Percentiles rank a stretch among this genome's conserved stretches.
These are phyloP conservation scores for Darevskia mixta DNA, from an alignment of 2,797 vertebrate genomes.

Conservation along the genomic window DNA sequence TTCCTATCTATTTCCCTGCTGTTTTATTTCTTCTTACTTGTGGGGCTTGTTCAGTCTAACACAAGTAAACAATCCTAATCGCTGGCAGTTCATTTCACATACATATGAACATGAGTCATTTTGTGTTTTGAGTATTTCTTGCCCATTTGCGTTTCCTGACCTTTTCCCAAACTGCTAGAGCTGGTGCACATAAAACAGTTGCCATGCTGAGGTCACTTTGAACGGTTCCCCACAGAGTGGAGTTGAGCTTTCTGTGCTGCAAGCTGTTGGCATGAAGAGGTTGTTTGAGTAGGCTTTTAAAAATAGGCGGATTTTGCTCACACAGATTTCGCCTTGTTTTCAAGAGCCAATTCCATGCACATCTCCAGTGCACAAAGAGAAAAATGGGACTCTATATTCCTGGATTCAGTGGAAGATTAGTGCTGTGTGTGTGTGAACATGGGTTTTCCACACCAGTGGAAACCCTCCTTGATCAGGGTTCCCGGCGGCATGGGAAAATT, in stretches of 20 bases:
- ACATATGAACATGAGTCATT: conserved; percentile 24
- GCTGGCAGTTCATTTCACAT: conserved; percentile 30
- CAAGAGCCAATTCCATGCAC: no score
- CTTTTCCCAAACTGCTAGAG: conserved; percentile 32
- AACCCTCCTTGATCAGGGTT: background rate
- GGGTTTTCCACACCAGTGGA: no score
- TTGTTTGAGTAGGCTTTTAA: background rate
- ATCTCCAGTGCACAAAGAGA: no score
- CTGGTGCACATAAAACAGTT: background rate
- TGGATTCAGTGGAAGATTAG: no score
- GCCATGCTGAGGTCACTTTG: background rate
- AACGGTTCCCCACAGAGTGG: background rate
- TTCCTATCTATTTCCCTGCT: background rate
- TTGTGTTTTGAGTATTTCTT: conserved; percentile 27
- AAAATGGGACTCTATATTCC: no score
- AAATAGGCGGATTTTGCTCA: background rate
- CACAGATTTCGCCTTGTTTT: background rate
- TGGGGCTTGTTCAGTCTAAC: conserved; percentile 15
- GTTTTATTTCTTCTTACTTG: conserved; percentile 23
- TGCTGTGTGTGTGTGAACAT: no score
- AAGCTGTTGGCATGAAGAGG: background rate
- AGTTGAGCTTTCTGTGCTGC: no score
- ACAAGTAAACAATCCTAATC: background rate
- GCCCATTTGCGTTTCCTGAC: conserved; percentile 26
- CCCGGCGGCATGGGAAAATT: no score